Evolutionary conservation across 2,113 vertebrate species (phyloP).

Genomic region (Brachirus orientalis): DNA sequence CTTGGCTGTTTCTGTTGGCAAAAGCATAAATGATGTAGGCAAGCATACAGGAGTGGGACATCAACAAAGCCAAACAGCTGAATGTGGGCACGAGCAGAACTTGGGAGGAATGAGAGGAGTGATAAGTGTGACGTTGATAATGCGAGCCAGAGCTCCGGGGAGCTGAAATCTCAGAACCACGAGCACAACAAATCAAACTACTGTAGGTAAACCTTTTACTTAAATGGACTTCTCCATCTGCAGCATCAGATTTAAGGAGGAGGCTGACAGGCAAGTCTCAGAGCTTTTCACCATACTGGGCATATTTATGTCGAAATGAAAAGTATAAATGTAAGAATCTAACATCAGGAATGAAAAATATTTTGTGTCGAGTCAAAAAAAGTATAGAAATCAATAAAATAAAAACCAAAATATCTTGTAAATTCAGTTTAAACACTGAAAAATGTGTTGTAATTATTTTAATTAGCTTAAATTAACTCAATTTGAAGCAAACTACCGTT

Average conservation of each 20-base stretch:
- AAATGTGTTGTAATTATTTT: not conserved
- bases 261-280: not conserved
- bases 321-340: too few relatives aligned
- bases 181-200: slow-evolving; percentile 13
- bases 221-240: slow-evolving; percentile 24
- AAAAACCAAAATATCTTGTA: too few relatives aligned
- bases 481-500: too few relatives aligned
- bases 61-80: not conserved
- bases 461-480: too few relatives aligned
- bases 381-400: too few relatives aligned
- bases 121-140: not conserved
- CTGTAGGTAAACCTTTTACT: slow-evolving; percentile 15
- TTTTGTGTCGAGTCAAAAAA: too few relatives aligned
- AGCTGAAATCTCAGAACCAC: not conserved
- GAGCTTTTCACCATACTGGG: not conserved
- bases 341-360: too few relatives aligned
- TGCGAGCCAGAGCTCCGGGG: slow-evolving; percentile 9
- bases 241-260: slow-evolving; percentile 17
- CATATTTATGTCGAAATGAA: too few relatives aligned
- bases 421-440: not conserved
- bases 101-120: not conserved
- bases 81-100: slow-evolving; percentile 13
- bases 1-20: not conserved
- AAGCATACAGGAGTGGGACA: not conserved
- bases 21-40: not conserved